Base-by-base conservation (phyloP, 2,888 invertebrate genomes). In the Dryomyza anilis region DNA sequence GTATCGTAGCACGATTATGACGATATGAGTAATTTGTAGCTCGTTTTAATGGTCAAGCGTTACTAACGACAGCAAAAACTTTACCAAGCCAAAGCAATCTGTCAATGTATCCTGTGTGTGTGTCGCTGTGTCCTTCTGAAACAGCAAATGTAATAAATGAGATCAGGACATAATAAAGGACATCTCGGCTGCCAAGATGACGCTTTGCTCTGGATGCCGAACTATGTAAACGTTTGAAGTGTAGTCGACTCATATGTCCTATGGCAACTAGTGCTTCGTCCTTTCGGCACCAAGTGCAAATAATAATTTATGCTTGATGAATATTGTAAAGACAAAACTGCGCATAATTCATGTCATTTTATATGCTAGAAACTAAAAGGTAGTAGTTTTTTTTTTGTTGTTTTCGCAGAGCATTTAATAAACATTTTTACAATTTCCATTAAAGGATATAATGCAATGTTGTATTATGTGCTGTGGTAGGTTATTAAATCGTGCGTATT, bases 1-100 rank as follows among this genome's bases (percentile, higher is more conserved):
- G 12, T 50, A n/a, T 39, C 25, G 50, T 25, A 59, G 59, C 19
- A 61, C 39, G 61, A 52, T 29, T 52, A 52, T 39, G 67, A 78
- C 74, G 69, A 76, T 76, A 78, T 79, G 78, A 79, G 78, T 78
- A 79, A 79, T 78, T 79, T 78, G 78, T 76, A 76, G 76, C 74
- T 77, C 74, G 77, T 73, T 74, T 79, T 78, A 79, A 77, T 76
- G 74, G 71, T 72, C 68, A 69, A 71, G 70, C 71, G 69, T 69
- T 63, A 53, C 61, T 61, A 53, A 61, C 61, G 53, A 29, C 61
- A 53, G 25, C 48, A 45, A 48, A 39, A 57, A 56, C 46, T 12
- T 30, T 29, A 46, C 30, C 46, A 46, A 10, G 43, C 33, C 12
- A 33, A 25, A 5, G 59, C 59, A 61, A 53, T 43, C 36, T 61